A percentile compares a stretch with the other conserved stretches of the same genome.
phyloP scores from a whole-genome alignment of 2,797 vertebrate genomes.

The Phaenicophaeus curvirostris region DNA sequence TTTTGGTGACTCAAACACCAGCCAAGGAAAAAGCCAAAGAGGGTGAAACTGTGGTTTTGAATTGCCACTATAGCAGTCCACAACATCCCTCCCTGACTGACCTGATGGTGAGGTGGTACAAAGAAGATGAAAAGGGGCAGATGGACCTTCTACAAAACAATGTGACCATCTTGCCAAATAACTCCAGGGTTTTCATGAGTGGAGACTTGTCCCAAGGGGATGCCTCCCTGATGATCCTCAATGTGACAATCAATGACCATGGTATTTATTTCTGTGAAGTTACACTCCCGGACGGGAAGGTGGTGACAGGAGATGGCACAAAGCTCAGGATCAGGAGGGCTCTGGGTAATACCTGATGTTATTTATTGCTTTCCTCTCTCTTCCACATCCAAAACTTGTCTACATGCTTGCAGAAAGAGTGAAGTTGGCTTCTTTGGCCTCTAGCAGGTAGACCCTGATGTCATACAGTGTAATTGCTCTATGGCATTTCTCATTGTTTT shows the following conservation, averaged over 20 bases:
- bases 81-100: background rate
- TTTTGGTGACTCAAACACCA: slow-evolving; percentile 62
- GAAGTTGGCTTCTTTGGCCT: background rate
- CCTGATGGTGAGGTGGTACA: slow-evolving; percentile 69
- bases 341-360: slow-evolving; percentile 55
- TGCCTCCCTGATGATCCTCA: slow-evolving; percentile 66
- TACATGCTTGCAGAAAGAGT: background rate
- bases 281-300: background rate
- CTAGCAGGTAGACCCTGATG: background rate
- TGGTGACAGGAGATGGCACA: slow-evolving; percentile 68
- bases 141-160: slow-evolving; percentile 55
- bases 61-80: slow-evolving; percentile 42
- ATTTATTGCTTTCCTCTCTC: background rate
- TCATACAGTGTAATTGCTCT: background rate
- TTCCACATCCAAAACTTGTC: background rate
- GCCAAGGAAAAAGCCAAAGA: slow-evolving; percentile 72
- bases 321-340: slow-evolving; percentile 72
- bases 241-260: slow-evolving; percentile 65
- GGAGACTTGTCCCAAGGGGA: slow-evolving; percentile 65
- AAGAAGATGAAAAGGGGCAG: slow-evolving; percentile 60
- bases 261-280: slow-evolving; percentile 71
- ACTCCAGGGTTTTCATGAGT: slow-evolving; percentile 59
- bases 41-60: slow-evolving; percentile 69
- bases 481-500: background rate
- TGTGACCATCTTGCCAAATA: slow-evolving; percentile 36